These are phyloP conservation scores for Solenodon paradoxus DNA, from an alignment of 2,113 vertebrate genomes.

Conservation along the genomic window DNA sequence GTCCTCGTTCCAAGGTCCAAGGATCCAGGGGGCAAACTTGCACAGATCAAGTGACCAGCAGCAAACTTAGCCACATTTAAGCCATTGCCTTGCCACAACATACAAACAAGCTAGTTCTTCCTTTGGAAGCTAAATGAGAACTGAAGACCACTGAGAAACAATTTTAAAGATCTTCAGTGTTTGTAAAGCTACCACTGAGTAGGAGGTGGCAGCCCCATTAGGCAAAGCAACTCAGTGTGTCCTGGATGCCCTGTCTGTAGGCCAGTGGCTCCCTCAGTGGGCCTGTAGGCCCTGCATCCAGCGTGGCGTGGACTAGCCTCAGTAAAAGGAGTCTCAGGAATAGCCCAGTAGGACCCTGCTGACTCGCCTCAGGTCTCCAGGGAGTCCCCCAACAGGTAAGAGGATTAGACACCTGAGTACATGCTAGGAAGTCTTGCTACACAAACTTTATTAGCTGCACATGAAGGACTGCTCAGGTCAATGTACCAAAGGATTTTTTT, in stretches of 20 bases:
- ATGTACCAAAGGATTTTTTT: neutral
- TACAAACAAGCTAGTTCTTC: neutral
- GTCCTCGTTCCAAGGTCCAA: slow-evolving; percentile 21
- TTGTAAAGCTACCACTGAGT: neutral
- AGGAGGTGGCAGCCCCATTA: neutral
- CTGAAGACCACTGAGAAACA: neutral
- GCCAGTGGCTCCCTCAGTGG: neutral
- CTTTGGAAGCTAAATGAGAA: neutral
- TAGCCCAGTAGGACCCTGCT: neutral
- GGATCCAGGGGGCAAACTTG: neutral
- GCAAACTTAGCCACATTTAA: neutral
- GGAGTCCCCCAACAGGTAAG: slow-evolving; percentile 51
- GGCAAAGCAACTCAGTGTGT: neutral
- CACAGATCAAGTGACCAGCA: neutral
- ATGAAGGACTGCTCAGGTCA: neutral
- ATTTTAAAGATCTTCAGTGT: neutral
- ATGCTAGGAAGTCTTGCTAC: neutral
- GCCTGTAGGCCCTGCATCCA: neutral
- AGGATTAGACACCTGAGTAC: neutral
- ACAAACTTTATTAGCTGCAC: neutral
- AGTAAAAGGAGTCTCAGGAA: neutral
- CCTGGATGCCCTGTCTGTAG: neutral
- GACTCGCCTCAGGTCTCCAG: neutral
- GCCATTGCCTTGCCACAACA: neutral
- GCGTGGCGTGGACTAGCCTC: neutral